Percentiles rank a stretch among this genome's conserved stretches.
These are phyloP conservation scores for Lampris incognitus DNA, from an alignment of 2,113 vertebrate genomes.

Conservation along the genomic window DNA sequence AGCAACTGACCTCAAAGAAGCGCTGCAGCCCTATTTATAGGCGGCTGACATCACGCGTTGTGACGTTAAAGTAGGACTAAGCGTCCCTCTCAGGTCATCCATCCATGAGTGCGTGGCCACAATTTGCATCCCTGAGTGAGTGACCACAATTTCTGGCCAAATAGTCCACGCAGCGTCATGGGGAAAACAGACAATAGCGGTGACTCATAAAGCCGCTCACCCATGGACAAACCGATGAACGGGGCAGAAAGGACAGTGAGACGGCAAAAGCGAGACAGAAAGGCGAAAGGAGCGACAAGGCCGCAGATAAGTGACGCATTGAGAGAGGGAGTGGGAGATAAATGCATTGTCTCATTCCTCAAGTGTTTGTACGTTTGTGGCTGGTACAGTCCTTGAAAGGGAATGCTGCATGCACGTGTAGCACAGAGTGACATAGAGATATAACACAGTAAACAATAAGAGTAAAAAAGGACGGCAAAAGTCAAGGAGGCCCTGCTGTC, in stretches of 20 bases:
- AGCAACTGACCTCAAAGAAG: no score
- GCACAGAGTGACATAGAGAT: background rate
- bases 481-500: slow-evolving; percentile 18
- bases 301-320: slow-evolving; percentile 41
- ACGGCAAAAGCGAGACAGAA: slow-evolving; percentile 1
- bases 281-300: slow-evolving; percentile 22
- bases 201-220: background rate
- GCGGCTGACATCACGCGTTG: no score
- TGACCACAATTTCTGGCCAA: no score
- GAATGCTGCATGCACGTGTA: slow-evolving; percentile 5
- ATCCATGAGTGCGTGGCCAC: no score
- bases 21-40: no score
- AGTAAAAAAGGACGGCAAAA: background rate
- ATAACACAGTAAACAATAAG: background rate
- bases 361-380: slow-evolving; percentile 19
- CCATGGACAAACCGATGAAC: background rate
- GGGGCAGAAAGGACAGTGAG: slow-evolving; percentile 2
- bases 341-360: slow-evolving; percentile 18
- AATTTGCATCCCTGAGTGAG: no score
- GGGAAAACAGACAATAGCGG: background rate
- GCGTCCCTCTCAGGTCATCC: no score
- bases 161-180: no score
- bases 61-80: no score
- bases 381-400: slow-evolving; percentile 35
- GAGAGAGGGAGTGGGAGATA: slow-evolving; percentile 26